Conservation (phyloP, 2,113 vertebrate genomes). For the Columba livia region DNA sequence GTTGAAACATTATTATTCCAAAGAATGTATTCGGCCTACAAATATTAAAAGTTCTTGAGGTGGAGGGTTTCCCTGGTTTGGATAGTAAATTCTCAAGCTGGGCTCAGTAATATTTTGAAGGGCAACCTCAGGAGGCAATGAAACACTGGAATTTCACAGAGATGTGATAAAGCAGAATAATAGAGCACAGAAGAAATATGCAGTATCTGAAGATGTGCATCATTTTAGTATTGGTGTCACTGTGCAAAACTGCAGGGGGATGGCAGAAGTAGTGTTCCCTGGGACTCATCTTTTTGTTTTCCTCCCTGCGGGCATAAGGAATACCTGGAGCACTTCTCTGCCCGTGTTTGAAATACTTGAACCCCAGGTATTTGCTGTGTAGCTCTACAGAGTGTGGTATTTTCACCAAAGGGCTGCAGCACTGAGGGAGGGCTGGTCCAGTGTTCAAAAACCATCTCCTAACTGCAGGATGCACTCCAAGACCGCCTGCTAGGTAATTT, state of each 20-base stretch:
- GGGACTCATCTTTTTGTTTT: background rate
- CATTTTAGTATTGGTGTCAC: background rate
- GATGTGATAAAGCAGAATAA: background rate
- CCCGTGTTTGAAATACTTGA: background rate
- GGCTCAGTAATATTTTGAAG: background rate
- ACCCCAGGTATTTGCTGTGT: background rate
- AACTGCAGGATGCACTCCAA: background rate
- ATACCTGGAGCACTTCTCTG: background rate
- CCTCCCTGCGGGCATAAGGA: background rate
- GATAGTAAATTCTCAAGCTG: background rate
- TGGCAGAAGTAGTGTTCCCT: background rate
- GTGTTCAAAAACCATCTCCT: background rate
- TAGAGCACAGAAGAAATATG: background rate
- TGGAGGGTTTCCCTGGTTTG: background rate
- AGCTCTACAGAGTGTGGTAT: rapidly evolving
- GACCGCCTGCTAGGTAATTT: background rate
- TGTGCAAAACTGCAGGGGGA: background rate
- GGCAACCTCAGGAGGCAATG: background rate
- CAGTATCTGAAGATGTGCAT: background rate
- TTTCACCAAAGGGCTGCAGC: background rate
- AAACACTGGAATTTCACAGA: background rate
- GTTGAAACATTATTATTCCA: background rate
- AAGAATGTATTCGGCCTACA: background rate
- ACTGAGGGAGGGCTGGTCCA: background rate
- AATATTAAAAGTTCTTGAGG: background rate